Evolutionary conservation across 1,140 invertebrate genomes (phyloP), one percentile per base, ranked within the genome.

Genomic region (Drosophila orosa): DNA sequence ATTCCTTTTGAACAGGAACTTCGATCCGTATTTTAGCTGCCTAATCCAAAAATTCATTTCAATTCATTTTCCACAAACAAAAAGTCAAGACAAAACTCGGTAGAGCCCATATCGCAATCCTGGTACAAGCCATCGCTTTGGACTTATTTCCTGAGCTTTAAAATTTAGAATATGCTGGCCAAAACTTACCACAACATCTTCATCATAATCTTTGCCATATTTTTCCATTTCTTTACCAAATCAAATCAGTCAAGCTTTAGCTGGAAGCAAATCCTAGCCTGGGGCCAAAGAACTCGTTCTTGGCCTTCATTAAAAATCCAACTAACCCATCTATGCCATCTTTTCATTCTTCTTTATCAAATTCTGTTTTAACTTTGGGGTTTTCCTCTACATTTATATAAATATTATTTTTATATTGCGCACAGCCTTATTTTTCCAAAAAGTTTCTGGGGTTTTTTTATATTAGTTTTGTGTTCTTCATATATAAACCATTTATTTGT

Each of bases 391-490:
- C 35, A 42, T 39, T 71, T 45, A 61, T 56, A 60, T 78, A 48
- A 31, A 72, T 78, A 73, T 77, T 81, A 47, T 67, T 61, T 78
- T 68, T 60, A 59, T 74, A 65, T 78, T 89, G 84, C 84, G 84
- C 84, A 87, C 84, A 87, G 84, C 84, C 84, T 84, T 87, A 67
- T 80, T 85, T 74, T 87, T 61, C 48, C 79, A 87, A 83, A 68
- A 65, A 67, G 73, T 80, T 68, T 61, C 40, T 73, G 54, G 54
- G 47, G 72, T 65, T 58, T 25, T 47, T 66, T 52, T 39, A 29
- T 37, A 42, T 54, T 67, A 52, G 17, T 44, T 59, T 27, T 17
- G 65, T 44, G 39, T 24, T 42, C 47, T 56, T 42, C 47, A 55
- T 25, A 27, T 81, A 35, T 74, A 77, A 81, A 74, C 73, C 79